A percentile compares a stretch with the other conserved stretches of the same genome.
phyloP scores from a whole-genome alignment of 2,797 vertebrate genomes.

The Anabas testudineus region DNA sequence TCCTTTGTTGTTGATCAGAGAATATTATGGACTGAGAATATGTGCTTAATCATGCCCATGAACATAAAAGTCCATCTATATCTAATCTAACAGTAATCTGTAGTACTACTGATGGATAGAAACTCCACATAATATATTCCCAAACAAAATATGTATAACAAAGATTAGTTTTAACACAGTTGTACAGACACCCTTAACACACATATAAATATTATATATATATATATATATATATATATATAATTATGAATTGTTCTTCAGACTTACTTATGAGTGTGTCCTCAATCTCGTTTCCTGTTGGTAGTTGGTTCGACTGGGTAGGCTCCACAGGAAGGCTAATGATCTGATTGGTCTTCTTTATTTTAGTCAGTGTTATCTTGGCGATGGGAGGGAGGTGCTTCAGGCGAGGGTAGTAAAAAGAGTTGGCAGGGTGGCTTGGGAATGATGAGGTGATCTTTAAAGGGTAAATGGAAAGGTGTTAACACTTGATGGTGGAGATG shows the following conservation, averaged over 20 bases:
- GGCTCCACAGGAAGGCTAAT: constrained; percentile 83
- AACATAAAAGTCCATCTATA: too few species aligned
- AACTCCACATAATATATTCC: too few species aligned
- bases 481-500: not conserved
- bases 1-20: not conserved
- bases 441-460: constrained; percentile 93
- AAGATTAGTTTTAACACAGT: not conserved
- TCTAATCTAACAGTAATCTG: too few species aligned
- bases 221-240: too few species aligned
- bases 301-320: constrained; percentile 85
- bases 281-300: constrained; percentile 90
- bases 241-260: not conserved
- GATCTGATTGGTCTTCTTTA: constrained; percentile 87
- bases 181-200: not conserved
- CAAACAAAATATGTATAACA: too few species aligned
- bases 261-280: constrained; percentile 89
- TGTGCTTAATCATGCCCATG: too few species aligned
- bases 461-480: constrained; percentile 25
- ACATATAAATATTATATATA: too few species aligned
- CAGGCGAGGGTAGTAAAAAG: constrained; percentile 96
- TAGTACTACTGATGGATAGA: not conserved
- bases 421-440: constrained; percentile 96
- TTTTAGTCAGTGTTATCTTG: constrained; percentile 88
- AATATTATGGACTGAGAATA: too few species aligned
- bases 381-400: constrained; percentile 95